These are phyloP conservation scores for Pterocles orientalis DNA, from an alignment of 2,113 vertebrate species.

Conservation along the genomic window DNA sequence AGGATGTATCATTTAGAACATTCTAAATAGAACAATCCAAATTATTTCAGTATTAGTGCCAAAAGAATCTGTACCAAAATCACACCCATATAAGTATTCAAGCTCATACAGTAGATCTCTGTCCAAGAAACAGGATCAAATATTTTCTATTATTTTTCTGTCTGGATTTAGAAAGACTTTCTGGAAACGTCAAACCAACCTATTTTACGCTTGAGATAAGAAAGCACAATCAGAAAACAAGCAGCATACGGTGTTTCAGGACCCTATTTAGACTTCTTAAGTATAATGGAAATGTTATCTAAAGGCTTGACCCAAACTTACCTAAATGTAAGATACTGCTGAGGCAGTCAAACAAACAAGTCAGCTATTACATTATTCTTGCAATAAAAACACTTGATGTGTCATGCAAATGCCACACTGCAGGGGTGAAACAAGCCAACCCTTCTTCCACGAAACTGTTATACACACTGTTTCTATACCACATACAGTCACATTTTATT, in stretches of 20 bases:
- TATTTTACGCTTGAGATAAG: slow-evolving; percentile 37
- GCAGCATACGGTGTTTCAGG: neutral
- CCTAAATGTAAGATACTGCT: neutral
- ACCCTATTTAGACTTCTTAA: neutral
- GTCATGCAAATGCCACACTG: neutral
- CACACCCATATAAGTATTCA: slow-evolving; percentile 38
- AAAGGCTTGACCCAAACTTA: neutral
- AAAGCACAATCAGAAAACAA: slow-evolving; percentile 25
- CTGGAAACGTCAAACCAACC: slow-evolving; percentile 51
- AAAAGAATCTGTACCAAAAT: slow-evolving; percentile 54
- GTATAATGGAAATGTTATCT: neutral
- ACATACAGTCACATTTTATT: neutral
- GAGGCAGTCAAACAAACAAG: neutral
- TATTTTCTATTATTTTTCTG: slow-evolving; percentile 46
- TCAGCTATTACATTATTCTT: neutral
- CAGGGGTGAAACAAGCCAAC: neutral
- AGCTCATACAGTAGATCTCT: neutral
- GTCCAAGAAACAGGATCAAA: slow-evolving; percentile 58
- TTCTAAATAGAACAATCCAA: slow-evolving; percentile 31
- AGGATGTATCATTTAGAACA: slow-evolving; percentile 20
- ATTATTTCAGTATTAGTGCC: slow-evolving; percentile 23
- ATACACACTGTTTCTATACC: neutral
- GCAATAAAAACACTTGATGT: neutral
- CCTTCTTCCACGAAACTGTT: neutral
- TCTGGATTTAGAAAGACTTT: slow-evolving; percentile 29